These are phyloP conservation scores for Leptura quadrifasciata DNA, from an alignment of 2,888 invertebrate genomes.

Conservation along the genomic window DNA sequence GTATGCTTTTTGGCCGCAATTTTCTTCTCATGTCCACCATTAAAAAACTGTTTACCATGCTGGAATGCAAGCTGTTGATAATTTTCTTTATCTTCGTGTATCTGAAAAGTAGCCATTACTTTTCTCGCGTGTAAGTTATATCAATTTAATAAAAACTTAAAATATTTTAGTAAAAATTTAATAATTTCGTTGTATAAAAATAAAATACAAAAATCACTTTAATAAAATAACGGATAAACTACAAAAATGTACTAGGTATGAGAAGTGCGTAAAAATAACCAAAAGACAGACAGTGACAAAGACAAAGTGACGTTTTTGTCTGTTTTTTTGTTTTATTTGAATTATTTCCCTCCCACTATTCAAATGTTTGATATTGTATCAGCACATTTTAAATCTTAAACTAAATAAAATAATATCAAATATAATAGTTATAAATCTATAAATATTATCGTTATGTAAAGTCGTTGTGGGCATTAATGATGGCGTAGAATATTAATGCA, in stretches of 20 bases:
- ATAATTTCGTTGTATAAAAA: slow-evolving; percentile 4
- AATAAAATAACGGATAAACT: slow-evolving; percentile 7
- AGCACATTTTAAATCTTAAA: too few species aligned
- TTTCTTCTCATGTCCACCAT: slow-evolving; percentile 35
- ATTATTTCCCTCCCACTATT: background rate
- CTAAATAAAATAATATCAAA: too few species aligned
- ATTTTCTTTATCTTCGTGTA: slow-evolving; percentile 63
- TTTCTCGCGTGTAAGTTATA: slow-evolving; percentile 1
- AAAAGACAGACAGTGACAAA: slow-evolving; percentile 9
- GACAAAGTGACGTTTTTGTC: slow-evolving; percentile 20
- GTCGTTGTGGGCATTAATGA: too few species aligned
- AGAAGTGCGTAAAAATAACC: slow-evolving; percentile 1
- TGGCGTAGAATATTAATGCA: too few species aligned
- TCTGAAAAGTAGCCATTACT: slow-evolving; percentile 64
- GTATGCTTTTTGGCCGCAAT: slow-evolving; percentile 42
- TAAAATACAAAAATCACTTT: slow-evolving; percentile 13
- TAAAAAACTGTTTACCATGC: slow-evolving; percentile 36
- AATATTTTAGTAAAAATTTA: slow-evolving; percentile 17
- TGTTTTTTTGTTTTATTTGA: slow-evolving; percentile 18
- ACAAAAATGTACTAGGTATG: slow-evolving; percentile 25
- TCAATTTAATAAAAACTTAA: slow-evolving; percentile 1
- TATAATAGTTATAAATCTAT: too few species aligned
- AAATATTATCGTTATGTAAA: too few species aligned
- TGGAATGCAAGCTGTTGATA: slow-evolving; percentile 36
- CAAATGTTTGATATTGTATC: background rate